Evolutionary conservation across 2,888 invertebrate species (phyloP), one percentile per base, ranked within the genome.

Genomic region (Ormyrus rosae): DNA sequence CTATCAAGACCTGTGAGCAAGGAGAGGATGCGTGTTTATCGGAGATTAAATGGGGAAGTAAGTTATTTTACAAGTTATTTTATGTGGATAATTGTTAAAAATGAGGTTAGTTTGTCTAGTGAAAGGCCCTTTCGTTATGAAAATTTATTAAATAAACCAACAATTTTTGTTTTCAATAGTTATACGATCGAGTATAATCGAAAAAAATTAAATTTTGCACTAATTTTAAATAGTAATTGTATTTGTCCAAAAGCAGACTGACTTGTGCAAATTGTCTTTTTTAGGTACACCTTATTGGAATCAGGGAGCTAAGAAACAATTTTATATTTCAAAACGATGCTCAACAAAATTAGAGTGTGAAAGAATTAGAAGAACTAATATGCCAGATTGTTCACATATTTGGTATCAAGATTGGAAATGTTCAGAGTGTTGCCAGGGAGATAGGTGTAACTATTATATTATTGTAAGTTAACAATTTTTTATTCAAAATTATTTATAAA

Each of bases 351-450:
- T 94, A 0, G 93, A 94, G 83, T 99, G 99, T 89, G 95, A 95
- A 46, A 92, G 92, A 81, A 94, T 94, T 72, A 93, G 96, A 81
- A 93, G 93, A 77, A 92, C 92, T 58, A 94, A 94, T 86, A 96
- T 95, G 95, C 93, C 93, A 7, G 92, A 94, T 80, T 98, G 98
- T 87, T 96, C 97, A 0, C 95, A 97, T 87, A 96, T 98, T 85
- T 97, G 97, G 98, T 99, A 98, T 88, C 95, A 97, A 88, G 98
- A 99, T 91, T 99, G 98, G 99, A 95, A 95, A 83, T 99, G 98
- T 91, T 95, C 96, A 0, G 98, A 98, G 90, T 99, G 98, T 91
- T 99, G 99, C 89, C 96, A 96, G 88, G 98, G 98, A 70, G 98
- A 99, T 91, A 93, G 97, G 75, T 99, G 98, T 91, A 99, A 99